Evolutionary conservation across 2,888 invertebrate species (phyloP), one percentile per base, ranked within the genome.

Genomic region (Selenia dentaria): DNA sequence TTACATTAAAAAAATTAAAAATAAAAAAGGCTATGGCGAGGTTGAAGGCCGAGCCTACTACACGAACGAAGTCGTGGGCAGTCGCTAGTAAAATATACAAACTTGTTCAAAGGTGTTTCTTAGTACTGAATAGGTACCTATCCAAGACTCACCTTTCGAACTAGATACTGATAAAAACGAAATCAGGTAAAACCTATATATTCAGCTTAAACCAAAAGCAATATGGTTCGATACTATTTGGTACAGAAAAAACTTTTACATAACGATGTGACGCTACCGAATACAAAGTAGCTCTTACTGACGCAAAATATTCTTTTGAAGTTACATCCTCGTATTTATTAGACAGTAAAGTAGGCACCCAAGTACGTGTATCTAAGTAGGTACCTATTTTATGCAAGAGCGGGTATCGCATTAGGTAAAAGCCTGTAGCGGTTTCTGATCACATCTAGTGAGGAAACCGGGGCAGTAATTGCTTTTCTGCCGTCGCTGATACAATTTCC

Each of bases 381-480:
- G 16, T 33, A 28, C 27, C 26, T 40, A 40, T 46, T 46, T 46
- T 46, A 40, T 40, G 40, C 46, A 32, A 40, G 46, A 46, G 35
- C 31, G 31, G 35, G 9, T 46, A 35, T 25, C 35, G 40, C 46
- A 36, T 40, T 46, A 40, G 46, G 40, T 46, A 46, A 36, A 46
- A 35, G 40, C 46, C 25, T 46, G 46, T 46, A 36, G 46, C 46
- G 46, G 46, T 40, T 46, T 12, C 35, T 29, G 46, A 46, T 40
- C 40, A 46, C 31, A 46, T 40, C 46, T 40, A 45, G 39, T 36
- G 39, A 39, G 45, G 35, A 46, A 46, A 39, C 45, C 45, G 28
- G 39, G 31, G 20, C 46, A 39, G 32, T 54, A 48, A 63, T 61
- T 56, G 53, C 35, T 47, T 54, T 35, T 46, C 39, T 41, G 14